Percentiles rank a stretch among this genome's conserved stretches.
These are phyloP conservation scores for Nematolebias whitei DNA, from an alignment of 2,113 vertebrate species.

Conservation along the genomic window DNA sequence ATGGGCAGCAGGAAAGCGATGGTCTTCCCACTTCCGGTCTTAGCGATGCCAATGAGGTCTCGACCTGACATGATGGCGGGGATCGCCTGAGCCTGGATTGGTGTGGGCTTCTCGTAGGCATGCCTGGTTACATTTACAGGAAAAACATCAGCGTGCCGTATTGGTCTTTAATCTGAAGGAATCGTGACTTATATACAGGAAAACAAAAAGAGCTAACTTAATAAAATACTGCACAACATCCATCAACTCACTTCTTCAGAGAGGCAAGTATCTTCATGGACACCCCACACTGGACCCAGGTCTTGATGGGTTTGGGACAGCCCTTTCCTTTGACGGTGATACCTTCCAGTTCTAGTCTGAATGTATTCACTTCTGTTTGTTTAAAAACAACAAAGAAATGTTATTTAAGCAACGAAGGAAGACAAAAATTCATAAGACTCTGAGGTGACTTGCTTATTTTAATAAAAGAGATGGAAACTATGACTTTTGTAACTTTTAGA, in stretches of 20 bases:
- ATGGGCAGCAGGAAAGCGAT: conserved; percentile 97
- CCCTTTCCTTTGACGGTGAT: conserved; percentile 96
- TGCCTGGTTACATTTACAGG: conserved; percentile 79
- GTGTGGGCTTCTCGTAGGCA: conserved; percentile 95
- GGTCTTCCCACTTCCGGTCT: conserved; percentile 98
- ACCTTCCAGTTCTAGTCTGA: conserved; percentile 93
- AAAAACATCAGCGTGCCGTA: neutral
- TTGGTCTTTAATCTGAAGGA: neutral
- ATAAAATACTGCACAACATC: too few species aligned
- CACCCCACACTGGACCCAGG: conserved; percentile 98
- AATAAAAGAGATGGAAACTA: too few species aligned
- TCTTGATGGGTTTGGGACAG: conserved; percentile 97
- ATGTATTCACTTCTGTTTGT: conserved; percentile 86
- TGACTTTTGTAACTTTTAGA: too few species aligned
- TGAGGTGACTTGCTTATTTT: too few species aligned
- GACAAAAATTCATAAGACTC: too few species aligned
- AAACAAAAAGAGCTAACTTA: too few species aligned
- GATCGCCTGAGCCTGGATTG: conserved; percentile 96
- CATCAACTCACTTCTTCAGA: conserved; percentile 96
- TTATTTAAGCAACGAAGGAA: neutral
- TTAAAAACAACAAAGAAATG: neutral
- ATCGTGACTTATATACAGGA: neutral
- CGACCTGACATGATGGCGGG: conserved; percentile 96
- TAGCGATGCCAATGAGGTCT: conserved; percentile 97
- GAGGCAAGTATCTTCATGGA: conserved; percentile 97